phyloP scores from a whole-genome alignment of 1,140 invertebrate genomes.

The Dinoponera quadriceps region DNA sequence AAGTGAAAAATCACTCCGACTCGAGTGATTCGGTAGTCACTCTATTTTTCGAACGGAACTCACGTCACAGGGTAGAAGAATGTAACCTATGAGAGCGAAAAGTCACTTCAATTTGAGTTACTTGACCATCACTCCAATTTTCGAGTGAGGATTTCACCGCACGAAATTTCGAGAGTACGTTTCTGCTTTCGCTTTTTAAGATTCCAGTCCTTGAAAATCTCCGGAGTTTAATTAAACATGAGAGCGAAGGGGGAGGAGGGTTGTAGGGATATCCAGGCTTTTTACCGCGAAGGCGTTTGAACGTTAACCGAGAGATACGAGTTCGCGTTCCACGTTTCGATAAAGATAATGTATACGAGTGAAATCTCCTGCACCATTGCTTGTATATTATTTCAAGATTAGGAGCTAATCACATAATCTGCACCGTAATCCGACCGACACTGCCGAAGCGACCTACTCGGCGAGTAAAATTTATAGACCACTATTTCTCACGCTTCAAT shows the following conservation, averaged over 20 bases:
- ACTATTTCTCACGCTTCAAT: slow-evolving; percentile 63
- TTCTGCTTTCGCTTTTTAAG: too few relatives aligned
- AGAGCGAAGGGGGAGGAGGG: too few relatives aligned
- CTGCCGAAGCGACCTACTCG: slow-evolving; percentile 56
- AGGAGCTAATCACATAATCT: slow-evolving; percentile 72
- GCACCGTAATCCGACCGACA: slow-evolving; percentile 61
- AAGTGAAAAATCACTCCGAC: too few relatives aligned
- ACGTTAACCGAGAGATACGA: slow-evolving; percentile 7
- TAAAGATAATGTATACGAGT: slow-evolving; percentile 48
- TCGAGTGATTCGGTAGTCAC: too few relatives aligned
- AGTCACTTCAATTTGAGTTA: too few relatives aligned
- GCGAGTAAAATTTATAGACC: slow-evolving; percentile 66
- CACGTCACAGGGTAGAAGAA: too few relatives aligned
- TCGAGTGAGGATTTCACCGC: too few relatives aligned
- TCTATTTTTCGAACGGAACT: too few relatives aligned
- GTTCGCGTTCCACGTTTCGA: slow-evolving; percentile 36
- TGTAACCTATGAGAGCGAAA: too few relatives aligned
- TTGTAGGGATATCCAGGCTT: slow-evolving; percentile 11
- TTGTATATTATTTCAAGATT: slow-evolving; percentile 74
- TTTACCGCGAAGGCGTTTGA: slow-evolving; percentile 49
- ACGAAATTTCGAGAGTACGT: too few relatives aligned
- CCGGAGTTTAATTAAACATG: slow-evolving; percentile 13
- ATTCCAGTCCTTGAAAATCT: not conserved
- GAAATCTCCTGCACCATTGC: slow-evolving; percentile 51
- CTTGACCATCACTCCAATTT: too few relatives aligned